Conservation (phyloP, 2,797 vertebrate genomes). For the Hippocampus kuda region DNA sequence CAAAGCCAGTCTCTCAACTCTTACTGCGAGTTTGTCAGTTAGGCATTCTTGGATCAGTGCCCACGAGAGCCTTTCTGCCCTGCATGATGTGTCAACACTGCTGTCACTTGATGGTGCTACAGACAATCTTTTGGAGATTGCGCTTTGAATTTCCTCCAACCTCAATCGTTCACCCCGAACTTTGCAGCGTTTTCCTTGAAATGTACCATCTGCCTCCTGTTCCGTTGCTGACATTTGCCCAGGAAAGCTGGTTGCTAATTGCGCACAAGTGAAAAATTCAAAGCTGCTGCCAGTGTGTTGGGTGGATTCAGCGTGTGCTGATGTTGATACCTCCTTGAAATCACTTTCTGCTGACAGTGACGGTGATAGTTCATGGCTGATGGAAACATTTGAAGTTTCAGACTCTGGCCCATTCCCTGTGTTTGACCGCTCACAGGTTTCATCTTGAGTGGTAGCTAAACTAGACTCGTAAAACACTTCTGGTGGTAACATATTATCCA, state of each 20-base stretch:
- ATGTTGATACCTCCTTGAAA: conserved; percentile 7
- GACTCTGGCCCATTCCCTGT: conserved; percentile 5
- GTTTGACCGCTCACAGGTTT: not conserved
- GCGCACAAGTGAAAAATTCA: conserved; percentile 7
- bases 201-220: not conserved
- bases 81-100: not conserved
- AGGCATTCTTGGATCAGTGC: conserved; percentile 26
- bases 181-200: conserved; percentile 7
- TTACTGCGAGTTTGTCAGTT: conserved; percentile 2
- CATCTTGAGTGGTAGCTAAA: not conserved
- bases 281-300: conserved; percentile 1
- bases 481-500: not conserved
- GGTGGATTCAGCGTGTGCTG: conserved; percentile 7
- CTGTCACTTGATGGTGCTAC: not conserved
- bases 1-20: conserved; percentile 14
- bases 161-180: conserved; percentile 6
- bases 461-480: not conserved
- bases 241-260: not conserved
- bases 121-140: not conserved
- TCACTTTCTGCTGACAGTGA: conserved; percentile 4
- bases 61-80: not conserved
- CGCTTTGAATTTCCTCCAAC: not conserved
- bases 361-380: not conserved
- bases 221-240: not conserved
- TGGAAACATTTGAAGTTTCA: not conserved